Conservation (phyloP, 23 tunicate species). For the Phallusia fumigata region DNA sequence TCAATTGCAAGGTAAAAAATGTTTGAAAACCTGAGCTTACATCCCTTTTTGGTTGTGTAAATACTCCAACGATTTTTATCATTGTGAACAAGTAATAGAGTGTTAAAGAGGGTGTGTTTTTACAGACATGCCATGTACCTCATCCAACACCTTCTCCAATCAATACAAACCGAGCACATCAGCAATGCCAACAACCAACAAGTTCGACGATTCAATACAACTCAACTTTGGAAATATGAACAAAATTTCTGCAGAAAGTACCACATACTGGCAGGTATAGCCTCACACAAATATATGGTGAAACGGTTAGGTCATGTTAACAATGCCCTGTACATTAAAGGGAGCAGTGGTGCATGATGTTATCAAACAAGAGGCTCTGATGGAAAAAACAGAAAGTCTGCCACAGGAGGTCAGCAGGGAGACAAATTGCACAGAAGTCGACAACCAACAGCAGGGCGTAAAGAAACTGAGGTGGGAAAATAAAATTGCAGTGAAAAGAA, state of each 20-base stretch:
- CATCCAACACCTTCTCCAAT: neutral
- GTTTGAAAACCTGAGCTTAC: too few relatives aligned
- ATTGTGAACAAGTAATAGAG: too few relatives aligned
- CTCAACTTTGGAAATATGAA: neutral
- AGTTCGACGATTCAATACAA: slow-evolving; percentile 16
- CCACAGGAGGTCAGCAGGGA: neutral
- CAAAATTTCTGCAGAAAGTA: slow-evolving; percentile 25
- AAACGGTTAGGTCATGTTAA: neutral
- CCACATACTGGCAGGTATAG: slow-evolving; percentile 9
- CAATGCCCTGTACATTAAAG: neutral
- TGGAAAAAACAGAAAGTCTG: neutral
- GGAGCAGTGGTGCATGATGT: neutral
- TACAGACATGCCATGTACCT: neutral
- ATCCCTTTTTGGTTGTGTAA: too few relatives aligned
- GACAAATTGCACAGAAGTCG: neutral
- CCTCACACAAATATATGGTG: neutral
- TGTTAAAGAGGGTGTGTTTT: neutral
- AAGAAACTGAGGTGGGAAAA: slow-evolving; percentile 5
- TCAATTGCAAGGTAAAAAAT: neutral
- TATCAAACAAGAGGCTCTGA: neutral
- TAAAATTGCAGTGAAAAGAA: too few relatives aligned
- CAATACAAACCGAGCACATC: neutral
- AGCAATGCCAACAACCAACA: neutral
- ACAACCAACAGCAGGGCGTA: neutral
- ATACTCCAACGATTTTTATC: too few relatives aligned